These are phyloP conservation scores for Lycopodina hypogea DNA, from an alignment of 37 sponge, comb jelly and placozoan genomes.

Conservation along the genomic window DNA sequence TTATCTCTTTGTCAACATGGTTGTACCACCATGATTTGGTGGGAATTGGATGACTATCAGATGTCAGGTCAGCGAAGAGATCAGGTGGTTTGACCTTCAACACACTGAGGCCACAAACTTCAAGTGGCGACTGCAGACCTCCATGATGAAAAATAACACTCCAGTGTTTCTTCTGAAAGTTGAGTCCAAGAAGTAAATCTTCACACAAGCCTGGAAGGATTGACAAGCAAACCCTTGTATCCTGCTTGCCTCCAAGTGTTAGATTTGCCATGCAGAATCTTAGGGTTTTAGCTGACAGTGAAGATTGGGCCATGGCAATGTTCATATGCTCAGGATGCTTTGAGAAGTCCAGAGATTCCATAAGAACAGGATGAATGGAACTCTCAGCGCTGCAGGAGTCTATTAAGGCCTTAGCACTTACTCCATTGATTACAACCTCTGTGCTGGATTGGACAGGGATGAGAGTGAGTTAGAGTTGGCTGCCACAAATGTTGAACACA, in stretches of 20 bases:
- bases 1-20: no score
- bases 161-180: slow-evolving; percentile 15
- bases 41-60: no score
- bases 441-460: no score
- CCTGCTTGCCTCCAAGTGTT: background rate
- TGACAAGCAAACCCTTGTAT: background rate
- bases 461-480: no score
- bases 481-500: no score
- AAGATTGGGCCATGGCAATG: slow-evolving; percentile 15
- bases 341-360: background rate
- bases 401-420: slow-evolving; percentile 10
- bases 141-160: slow-evolving; percentile 9
- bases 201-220: slow-evolving; percentile 5
- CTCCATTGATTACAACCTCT: slow-evolving; percentile 4
- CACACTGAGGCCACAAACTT: no score
- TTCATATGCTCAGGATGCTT: background rate
- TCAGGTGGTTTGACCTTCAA: no score
- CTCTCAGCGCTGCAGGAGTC: background rate
- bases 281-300: slow-evolving; percentile 3
- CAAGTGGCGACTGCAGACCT: no score
- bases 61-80: no score
- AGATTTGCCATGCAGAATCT: background rate
- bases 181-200: slow-evolving; percentile 12
- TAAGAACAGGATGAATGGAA: background rate
- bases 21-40: no score